A percentile compares a stretch with the other conserved stretches of the same genome.
These are phyloP conservation scores for Pheucticus melanocephalus DNA, from an alignment of 2,113 vertebrate species.

Conservation along the genomic window DNA sequence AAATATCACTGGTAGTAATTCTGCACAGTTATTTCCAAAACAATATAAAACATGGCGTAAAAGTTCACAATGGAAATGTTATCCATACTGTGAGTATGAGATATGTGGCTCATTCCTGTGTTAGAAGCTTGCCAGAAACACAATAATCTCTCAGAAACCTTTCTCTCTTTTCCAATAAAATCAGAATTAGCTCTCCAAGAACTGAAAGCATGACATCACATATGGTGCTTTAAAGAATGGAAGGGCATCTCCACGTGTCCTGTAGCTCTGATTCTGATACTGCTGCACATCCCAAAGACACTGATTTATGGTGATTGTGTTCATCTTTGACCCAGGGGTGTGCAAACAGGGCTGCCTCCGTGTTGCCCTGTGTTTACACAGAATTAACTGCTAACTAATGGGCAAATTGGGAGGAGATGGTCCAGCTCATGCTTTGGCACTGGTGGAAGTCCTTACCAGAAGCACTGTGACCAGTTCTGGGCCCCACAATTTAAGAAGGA, in stretches of 20 bases:
- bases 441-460: neutral
- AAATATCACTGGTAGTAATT: neutral
- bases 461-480: neutral
- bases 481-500: neutral
- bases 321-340: neutral
- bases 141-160: neutral
- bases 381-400: neutral
- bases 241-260: neutral
- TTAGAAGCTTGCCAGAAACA: neutral
- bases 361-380: neutral
- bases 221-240: neutral
- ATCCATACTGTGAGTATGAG: neutral
- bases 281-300: neutral
- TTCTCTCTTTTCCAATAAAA: neutral
- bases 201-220: neutral
- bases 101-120: rapidly evolving
- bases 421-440: neutral
- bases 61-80: neutral
- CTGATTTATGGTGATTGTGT: neutral
- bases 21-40: neutral
- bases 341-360: neutral
- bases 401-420: neutral
- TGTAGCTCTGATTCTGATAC: neutral
- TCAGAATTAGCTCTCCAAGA: neutral
- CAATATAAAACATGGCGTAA: neutral